phyloP scores from a whole-genome alignment of 2,113 vertebrate genomes.

The Menura novaehollandiae region DNA sequence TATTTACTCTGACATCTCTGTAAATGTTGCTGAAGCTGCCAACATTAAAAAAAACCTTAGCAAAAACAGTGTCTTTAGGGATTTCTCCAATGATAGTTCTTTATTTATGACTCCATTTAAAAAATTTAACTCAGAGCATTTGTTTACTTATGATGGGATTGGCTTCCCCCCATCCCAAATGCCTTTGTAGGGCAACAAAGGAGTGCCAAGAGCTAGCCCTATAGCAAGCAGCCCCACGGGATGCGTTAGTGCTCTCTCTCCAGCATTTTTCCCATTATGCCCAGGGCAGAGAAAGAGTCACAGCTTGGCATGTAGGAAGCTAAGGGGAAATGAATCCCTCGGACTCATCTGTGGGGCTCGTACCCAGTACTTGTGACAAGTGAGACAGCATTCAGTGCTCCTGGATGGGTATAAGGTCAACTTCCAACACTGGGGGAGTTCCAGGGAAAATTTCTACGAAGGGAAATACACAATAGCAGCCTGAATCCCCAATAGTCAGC shows the following conservation, averaged over 20 bases:
- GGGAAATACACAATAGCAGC: neutral
- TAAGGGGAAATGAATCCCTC: neutral
- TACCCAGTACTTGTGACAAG: neutral
- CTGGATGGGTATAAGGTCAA: neutral
- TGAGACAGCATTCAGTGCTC: neutral
- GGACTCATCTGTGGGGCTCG: neutral
- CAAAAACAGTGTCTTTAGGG: slow-evolving; percentile 27
- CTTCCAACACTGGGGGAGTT: neutral
- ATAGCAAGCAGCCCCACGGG: neutral
- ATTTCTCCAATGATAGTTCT: neutral
- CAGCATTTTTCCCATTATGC: neutral
- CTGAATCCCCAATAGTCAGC: neutral
- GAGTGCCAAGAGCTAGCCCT: neutral
- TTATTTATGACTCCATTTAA: slow-evolving; percentile 54
- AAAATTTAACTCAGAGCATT: neutral
- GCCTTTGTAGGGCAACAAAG: slow-evolving; percentile 10
- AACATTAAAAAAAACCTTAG: neutral
- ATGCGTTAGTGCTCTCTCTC: neutral
- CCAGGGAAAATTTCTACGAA: neutral
- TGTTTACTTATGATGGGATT: slow-evolving; percentile 34
- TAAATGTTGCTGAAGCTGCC: slow-evolving; percentile 42
- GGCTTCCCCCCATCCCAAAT: neutral
- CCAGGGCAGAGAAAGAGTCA: neutral
- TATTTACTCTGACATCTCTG: slow-evolving; percentile 49
- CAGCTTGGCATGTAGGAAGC: neutral